These are phyloP conservation scores for Agraylea sexmaculata DNA, from an alignment of 1,140 invertebrate genomes.

Conservation along the genomic window DNA sequence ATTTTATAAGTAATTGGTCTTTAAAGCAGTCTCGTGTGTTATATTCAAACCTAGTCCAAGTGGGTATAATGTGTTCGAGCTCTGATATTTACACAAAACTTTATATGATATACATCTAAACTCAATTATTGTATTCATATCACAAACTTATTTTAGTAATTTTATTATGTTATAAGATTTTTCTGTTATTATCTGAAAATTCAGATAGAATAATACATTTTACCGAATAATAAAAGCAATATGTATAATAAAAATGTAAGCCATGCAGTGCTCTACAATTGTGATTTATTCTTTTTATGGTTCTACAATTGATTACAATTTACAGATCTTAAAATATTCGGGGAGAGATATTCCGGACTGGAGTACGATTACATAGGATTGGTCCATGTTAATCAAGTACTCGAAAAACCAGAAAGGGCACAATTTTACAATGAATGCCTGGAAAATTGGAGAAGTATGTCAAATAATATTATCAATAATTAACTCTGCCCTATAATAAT, in stretches of 20 bases:
- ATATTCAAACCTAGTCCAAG: too few relatives aligned
- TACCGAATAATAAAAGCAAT: too few relatives aligned
- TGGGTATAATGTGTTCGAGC: too few relatives aligned
- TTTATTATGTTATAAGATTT: too few relatives aligned
- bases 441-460: conserved; percentile 56
- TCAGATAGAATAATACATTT: too few relatives aligned
- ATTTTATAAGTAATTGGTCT: neutral
- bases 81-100: neutral
- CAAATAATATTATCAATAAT: neutral
- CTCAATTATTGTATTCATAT: too few relatives aligned
- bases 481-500: neutral
- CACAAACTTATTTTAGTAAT: too few relatives aligned
- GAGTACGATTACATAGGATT: conserved; percentile 89
- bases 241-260: too few relatives aligned
- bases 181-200: too few relatives aligned
- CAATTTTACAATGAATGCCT: conserved; percentile 57
- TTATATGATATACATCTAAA: conserved; percentile 1
- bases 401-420: conserved; percentile 57
- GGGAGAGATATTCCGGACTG: conserved; percentile 77
- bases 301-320: conserved; percentile 18
- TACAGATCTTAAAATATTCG: conserved; percentile 72
- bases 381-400: conserved; percentile 66
- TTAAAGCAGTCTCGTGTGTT: neutral
- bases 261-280: too few relatives aligned
- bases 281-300: too few relatives aligned